Evolutionary conservation across 2,888 invertebrate genomes (phyloP).

Genomic region (Sphinx pinastri): DNA sequence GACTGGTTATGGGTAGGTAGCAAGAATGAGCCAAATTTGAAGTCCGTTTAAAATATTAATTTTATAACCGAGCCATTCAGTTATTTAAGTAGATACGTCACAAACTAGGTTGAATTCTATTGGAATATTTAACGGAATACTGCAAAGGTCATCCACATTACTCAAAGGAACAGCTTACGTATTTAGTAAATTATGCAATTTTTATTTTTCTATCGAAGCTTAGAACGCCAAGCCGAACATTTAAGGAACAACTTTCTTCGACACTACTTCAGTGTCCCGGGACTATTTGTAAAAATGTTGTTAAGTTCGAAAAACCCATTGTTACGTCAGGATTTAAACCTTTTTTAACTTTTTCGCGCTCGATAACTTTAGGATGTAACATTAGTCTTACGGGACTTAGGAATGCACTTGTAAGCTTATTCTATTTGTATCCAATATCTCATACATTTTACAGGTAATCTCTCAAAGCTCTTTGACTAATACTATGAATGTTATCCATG

Average conservation of each 20-base stretch:
- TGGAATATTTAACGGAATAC: too few relatives aligned
- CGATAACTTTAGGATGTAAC: not conserved
- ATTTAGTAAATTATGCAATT: too few relatives aligned
- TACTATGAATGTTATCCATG: constrained; percentile 5
- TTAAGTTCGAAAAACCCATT: not conserved
- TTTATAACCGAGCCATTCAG: not conserved
- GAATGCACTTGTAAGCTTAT: not conserved
- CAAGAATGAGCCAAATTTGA: too few relatives aligned
- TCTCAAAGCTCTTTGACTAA: constrained; percentile 10
- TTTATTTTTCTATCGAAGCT: not conserved
- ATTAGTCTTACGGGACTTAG: not conserved
- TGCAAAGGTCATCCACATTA: too few relatives aligned
- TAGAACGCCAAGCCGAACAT: not conserved
- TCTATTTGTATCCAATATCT: not conserved
- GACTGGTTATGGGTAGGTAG: constrained; percentile 5
- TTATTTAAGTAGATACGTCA: too few relatives aligned
- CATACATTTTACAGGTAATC: constrained; percentile 6
- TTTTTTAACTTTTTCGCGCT: not conserved
- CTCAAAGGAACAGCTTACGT: too few relatives aligned
- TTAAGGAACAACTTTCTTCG: not conserved
- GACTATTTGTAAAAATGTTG: not conserved
- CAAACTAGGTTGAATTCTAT: too few relatives aligned
- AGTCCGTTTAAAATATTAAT: constrained; percentile 19
- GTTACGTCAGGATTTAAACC: not conserved
- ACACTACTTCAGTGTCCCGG: not conserved